These are phyloP conservation scores for Agrypnus murinus DNA, from an alignment of 2,888 invertebrate species.

Conservation along the genomic window DNA sequence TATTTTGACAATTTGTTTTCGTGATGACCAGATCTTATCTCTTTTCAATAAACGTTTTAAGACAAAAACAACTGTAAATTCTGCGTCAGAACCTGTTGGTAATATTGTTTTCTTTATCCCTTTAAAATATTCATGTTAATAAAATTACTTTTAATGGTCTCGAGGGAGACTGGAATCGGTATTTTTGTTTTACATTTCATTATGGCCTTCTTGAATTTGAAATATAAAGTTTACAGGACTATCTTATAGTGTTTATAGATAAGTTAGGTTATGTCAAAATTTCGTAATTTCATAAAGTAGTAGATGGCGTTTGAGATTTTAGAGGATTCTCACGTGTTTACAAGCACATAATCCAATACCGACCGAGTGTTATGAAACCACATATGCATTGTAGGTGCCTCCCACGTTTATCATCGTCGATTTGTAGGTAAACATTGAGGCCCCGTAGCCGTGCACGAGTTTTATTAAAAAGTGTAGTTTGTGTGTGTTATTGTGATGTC, in stretches of 20 bases:
- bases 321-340: constrained; percentile 60
- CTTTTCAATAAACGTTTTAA: too few species aligned
- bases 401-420: constrained; percentile 63
- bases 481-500: constrained; percentile 70
- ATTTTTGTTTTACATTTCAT: too few species aligned
- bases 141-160: too few species aligned
- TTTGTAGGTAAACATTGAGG: constrained; percentile 66
- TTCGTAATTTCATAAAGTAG: neutral
- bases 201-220: too few species aligned
- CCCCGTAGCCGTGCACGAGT: constrained; percentile 50
- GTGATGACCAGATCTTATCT: too few species aligned
- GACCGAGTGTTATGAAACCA: constrained; percentile 62
- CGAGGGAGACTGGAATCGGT: too few species aligned
- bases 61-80: too few species aligned
- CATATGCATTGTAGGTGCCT: constrained; percentile 62
- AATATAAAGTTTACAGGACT: too few species aligned
- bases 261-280: constrained; percentile 2
- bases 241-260: too few species aligned
- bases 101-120: neutral
- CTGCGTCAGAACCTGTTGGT: neutral
- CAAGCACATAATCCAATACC: constrained; percentile 57
- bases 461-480: constrained; percentile 44
- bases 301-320: constrained; percentile 46
- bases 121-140: too few species aligned
- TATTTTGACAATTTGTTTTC: too few species aligned